These are phyloP conservation scores for Dallia pectoralis DNA, from an alignment of 2,797 vertebrate genomes.

Conservation along the genomic window DNA sequence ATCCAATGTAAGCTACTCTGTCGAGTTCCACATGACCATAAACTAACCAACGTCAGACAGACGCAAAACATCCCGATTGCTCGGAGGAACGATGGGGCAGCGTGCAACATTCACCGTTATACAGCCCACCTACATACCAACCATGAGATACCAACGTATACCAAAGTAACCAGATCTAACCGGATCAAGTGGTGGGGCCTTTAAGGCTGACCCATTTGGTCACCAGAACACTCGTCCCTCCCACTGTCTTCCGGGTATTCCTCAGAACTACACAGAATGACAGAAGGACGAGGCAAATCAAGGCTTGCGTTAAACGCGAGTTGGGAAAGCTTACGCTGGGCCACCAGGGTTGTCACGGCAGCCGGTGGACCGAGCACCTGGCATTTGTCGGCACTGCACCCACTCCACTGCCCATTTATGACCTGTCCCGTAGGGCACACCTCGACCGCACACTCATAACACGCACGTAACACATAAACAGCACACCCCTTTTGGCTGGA, in stretches of 20 bases:
- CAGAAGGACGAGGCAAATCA: background rate
- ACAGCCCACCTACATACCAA: background rate
- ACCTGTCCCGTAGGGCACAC: slow-evolving; percentile 4
- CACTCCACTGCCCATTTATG: slow-evolving; percentile 54
- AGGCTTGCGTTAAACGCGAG: background rate
- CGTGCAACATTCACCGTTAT: background rate
- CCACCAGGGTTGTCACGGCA: slow-evolving; percentile 54
- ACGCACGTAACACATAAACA: background rate
- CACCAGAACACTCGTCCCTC: background rate
- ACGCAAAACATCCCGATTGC: background rate
- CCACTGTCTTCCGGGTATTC: background rate
- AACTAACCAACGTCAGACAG: background rate
- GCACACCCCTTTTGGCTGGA: background rate
- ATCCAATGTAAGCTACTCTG: slow-evolving; percentile 22
- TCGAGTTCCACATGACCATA: background rate
- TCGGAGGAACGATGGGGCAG: background rate
- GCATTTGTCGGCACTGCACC: slow-evolving; percentile 63
- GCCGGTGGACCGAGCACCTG: slow-evolving; percentile 60
- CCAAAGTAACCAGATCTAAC: background rate
- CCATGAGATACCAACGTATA: background rate
- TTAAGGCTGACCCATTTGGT: background rate
- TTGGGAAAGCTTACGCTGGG: slow-evolving; percentile 28
- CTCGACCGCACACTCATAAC: background rate
- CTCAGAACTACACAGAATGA: background rate
- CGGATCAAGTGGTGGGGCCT: background rate